phyloP scores from a whole-genome alignment of 2,888 invertebrate genomes.

The Achlya flavicornis region DNA sequence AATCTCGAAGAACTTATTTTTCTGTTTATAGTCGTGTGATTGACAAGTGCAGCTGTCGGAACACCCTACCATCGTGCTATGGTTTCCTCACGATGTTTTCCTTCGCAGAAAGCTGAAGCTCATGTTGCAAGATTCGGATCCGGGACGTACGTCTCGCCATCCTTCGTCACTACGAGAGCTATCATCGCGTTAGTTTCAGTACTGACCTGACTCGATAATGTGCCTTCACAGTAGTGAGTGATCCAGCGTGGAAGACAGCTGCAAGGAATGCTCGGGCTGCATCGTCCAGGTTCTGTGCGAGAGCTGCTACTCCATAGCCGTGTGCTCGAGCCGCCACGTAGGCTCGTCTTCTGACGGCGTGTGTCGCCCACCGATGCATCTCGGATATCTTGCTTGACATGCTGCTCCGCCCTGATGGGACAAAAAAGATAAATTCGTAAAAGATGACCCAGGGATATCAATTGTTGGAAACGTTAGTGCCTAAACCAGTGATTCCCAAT shows the following conservation, averaged over 20 bases:
- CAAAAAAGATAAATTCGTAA: background rate
- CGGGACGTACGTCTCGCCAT: no score
- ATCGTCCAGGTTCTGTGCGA: constrained; percentile 94
- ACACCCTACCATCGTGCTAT: no score
- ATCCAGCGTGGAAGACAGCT: constrained; percentile 92
- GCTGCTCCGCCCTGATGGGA: background rate
- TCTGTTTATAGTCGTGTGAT: no score
- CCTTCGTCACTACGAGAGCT: no score
- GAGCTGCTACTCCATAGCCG: constrained; percentile 93
- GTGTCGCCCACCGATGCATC: constrained; percentile 87
- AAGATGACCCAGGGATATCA: no score
- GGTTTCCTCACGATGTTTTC: no score
- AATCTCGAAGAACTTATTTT: no score
- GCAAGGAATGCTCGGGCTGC: constrained; percentile 92
- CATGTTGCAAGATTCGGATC: no score
- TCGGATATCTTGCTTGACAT: constrained; percentile 37
- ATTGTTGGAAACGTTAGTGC: no score
- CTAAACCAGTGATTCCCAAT: no score
- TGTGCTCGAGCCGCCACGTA: constrained; percentile 89
- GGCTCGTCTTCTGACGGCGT: constrained; percentile 88
- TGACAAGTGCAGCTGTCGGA: no score
- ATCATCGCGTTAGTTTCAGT: background rate
- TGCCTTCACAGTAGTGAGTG: constrained; percentile 90
- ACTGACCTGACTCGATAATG: constrained; percentile 89
- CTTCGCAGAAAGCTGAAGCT: no score